A percentile compares a stretch with the other conserved stretches of the same genome.
These are phyloP conservation scores for Papilio helenus DNA, from an alignment of 1,140 invertebrate genomes.

Conservation along the genomic window DNA sequence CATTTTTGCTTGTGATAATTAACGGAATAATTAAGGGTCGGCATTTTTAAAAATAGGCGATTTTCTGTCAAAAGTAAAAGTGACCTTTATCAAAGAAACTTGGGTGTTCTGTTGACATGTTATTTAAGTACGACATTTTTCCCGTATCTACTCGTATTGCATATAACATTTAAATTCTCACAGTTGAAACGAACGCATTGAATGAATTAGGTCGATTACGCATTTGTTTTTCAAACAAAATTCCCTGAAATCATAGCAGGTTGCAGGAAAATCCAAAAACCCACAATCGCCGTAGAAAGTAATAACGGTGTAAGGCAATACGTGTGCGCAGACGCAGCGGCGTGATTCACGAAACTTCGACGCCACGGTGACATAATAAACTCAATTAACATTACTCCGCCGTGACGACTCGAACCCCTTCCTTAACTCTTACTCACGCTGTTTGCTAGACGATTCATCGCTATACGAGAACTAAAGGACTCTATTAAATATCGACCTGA, in stretches of 20 bases:
- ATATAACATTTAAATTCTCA: no score
- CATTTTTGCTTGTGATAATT: not conserved
- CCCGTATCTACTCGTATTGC: no score
- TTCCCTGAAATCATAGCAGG: constrained; percentile 31
- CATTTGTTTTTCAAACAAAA: constrained; percentile 25
- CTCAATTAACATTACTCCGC: constrained; percentile 74
- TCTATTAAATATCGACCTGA: constrained; percentile 3
- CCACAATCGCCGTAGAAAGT: constrained; percentile 70
- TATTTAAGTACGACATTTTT: no score
- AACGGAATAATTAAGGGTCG: not conserved
- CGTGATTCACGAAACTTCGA: constrained; percentile 75
- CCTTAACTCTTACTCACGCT: constrained; percentile 69
- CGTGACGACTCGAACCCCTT: constrained; percentile 58
- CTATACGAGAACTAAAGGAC: constrained; percentile 43
- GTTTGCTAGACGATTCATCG: constrained; percentile 57
- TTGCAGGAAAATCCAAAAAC: constrained; percentile 48
- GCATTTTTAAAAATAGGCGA: not conserved
- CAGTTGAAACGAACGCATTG: not conserved
- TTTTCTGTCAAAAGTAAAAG: constrained; percentile 8
- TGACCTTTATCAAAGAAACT: not conserved
- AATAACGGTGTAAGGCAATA: constrained; percentile 75
- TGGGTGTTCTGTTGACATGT: not conserved
- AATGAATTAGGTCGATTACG: not conserved
- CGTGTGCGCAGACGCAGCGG: constrained; percentile 51
- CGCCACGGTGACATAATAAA: constrained; percentile 77